Evolutionary conservation across 2,113 vertebrate species (phyloP).

Genomic region (Sapajus apella): DNA sequence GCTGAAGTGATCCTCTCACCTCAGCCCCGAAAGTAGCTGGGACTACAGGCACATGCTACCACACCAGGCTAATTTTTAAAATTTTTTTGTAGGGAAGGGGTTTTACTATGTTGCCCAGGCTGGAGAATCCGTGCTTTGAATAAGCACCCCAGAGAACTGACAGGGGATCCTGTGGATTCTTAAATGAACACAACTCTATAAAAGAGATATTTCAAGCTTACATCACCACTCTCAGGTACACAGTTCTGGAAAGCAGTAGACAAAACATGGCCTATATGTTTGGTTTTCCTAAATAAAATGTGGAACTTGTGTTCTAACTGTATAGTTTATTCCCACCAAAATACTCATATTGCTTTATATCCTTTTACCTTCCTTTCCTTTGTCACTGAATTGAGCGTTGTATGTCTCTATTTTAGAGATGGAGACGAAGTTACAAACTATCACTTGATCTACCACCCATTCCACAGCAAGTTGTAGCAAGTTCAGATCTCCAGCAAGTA

Average conservation of each 20-base stretch:
- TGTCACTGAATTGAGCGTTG: background rate
- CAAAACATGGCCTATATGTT: background rate
- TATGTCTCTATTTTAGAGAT: background rate
- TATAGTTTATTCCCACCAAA: background rate
- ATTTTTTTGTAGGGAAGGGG: no score
- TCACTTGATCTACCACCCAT: background rate
- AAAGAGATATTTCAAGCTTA: background rate
- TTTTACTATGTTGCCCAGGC: no score
- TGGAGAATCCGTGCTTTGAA: slow-evolving; percentile 34
- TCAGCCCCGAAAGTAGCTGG: no score
- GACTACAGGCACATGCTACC: no score
- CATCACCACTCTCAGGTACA: background rate
- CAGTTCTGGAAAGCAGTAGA: background rate
- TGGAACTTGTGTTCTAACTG: background rate
- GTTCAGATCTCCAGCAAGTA: background rate
- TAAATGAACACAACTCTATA: background rate
- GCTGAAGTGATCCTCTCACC: no score
- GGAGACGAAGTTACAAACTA: background rate
- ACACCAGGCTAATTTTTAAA: no score
- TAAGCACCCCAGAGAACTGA: background rate
- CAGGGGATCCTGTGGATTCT: background rate
- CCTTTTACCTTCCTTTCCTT: background rate
- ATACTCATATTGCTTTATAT: background rate
- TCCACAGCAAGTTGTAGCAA: background rate
- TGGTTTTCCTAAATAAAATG: slow-evolving; percentile 1